Conservation (phyloP, 2,113 vertebrate species). For the Podarcis raffonei region DNA sequence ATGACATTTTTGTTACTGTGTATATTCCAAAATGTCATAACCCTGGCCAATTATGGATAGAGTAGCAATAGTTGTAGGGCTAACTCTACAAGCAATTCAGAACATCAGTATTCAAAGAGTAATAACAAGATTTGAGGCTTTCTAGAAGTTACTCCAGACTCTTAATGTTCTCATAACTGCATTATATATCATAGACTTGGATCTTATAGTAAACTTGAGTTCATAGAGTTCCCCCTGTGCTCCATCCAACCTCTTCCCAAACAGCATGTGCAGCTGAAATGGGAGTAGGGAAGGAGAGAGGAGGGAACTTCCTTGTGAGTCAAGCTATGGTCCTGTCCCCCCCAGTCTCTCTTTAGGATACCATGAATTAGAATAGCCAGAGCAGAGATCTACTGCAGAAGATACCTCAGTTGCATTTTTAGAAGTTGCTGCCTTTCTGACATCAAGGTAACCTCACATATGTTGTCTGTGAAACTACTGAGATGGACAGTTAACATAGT, state of each 20-base stretch:
- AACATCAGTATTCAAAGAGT: background rate
- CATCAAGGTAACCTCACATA: too few relatives aligned
- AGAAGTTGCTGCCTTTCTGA: too few relatives aligned
- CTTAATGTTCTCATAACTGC: background rate
- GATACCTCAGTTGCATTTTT: too few relatives aligned
- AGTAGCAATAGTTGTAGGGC: background rate
- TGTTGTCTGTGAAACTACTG: too few relatives aligned
- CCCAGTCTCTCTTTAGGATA: background rate
- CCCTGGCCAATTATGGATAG: too few relatives aligned
- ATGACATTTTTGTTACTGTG: background rate
- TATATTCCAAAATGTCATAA: background rate
- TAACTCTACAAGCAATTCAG: background rate
- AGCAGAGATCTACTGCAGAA: background rate
- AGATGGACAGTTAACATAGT: too few relatives aligned
- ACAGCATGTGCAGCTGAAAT: background rate
- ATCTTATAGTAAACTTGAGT: background rate
- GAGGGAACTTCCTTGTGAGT: background rate
- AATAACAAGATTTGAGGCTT: background rate
- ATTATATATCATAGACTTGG: background rate
- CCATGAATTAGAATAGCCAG: too few relatives aligned
- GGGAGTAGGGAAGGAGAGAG: too few relatives aligned
- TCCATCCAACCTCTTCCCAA: background rate
- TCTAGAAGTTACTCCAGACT: background rate
- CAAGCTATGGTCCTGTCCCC: background rate
- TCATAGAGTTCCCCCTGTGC: background rate